These are phyloP conservation scores for Dolichallabes microphthalmus DNA, from an alignment of 2,113 vertebrate genomes.

Conservation along the genomic window DNA sequence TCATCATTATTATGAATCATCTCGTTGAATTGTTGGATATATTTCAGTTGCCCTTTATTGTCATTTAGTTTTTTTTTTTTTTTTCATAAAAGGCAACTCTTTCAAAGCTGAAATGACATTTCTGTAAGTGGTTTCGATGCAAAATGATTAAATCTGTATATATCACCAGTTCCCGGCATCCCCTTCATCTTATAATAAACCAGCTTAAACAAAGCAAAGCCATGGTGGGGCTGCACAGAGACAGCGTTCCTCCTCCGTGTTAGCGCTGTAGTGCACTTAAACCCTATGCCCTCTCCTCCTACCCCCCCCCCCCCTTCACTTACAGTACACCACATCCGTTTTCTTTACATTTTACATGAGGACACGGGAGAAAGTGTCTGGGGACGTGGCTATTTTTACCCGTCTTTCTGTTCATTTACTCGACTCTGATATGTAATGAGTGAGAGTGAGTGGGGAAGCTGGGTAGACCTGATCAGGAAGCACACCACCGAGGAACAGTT, in stretches of 20 bases:
- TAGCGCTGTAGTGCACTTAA: background rate
- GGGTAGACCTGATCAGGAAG: background rate
- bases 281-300: background rate
- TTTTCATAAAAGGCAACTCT: background rate
- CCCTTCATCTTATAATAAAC: background rate
- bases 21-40: background rate
- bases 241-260: background rate
- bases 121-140: constrained; percentile 10
- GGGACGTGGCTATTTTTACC: constrained; percentile 49
- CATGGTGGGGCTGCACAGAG: background rate
- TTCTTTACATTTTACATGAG: constrained; percentile 48
- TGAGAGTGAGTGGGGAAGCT: background rate
- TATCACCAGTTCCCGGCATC: background rate
- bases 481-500: background rate
- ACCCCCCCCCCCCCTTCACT: background rate
- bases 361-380: constrained; percentile 35
- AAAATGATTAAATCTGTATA: background rate
- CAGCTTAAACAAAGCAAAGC: background rate
- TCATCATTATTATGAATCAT: background rate
- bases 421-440: constrained; percentile 24
- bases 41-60: constrained; percentile 3
- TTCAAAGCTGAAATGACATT: constrained; percentile 20
- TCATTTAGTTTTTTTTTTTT: background rate
- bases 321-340: background rate
- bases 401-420: constrained; percentile 28